phyloP scores from a whole-genome alignment of 2,888 invertebrate species.

The Noctuana brunneofusca region DNA sequence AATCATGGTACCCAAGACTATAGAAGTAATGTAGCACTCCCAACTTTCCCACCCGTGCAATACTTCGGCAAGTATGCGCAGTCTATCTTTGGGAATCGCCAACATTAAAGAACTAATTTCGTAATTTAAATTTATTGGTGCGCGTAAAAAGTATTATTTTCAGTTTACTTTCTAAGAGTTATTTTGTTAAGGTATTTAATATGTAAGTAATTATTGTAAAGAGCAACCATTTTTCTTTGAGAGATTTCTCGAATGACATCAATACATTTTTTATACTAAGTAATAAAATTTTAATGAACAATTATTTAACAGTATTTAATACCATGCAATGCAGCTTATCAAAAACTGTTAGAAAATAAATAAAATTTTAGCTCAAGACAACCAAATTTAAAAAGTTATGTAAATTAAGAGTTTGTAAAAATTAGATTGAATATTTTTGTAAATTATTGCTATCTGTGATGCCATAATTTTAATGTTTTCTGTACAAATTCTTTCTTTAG shows the following conservation, averaged over 20 bases:
- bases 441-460: conserved; percentile 30
- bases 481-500: conserved; percentile 3
- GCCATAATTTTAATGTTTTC: conserved; percentile 18
- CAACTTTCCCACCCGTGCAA: conserved; percentile 60
- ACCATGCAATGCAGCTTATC: no score
- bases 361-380: no score
- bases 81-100: conserved; percentile 49
- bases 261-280: no score
- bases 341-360: no score
- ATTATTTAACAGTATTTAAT: no score
- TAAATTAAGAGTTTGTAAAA: not conserved
- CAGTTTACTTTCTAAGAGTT: not conserved
- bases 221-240: not conserved
- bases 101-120: conserved; percentile 9
- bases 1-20: conserved; percentile 37
- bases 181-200: conserved; percentile 2
- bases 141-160: conserved; percentile 20
- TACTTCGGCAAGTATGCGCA: conserved; percentile 68
- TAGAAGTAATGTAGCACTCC: conserved; percentile 43
- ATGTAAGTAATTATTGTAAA: not conserved
- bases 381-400: not conserved
- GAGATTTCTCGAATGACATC: not conserved
- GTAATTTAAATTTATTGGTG: conserved; percentile 9
- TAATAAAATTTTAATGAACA: no score
- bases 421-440: not conserved